Conservation (phyloP, 2,113 vertebrate genomes). For the Pteronura brasiliensis region DNA sequence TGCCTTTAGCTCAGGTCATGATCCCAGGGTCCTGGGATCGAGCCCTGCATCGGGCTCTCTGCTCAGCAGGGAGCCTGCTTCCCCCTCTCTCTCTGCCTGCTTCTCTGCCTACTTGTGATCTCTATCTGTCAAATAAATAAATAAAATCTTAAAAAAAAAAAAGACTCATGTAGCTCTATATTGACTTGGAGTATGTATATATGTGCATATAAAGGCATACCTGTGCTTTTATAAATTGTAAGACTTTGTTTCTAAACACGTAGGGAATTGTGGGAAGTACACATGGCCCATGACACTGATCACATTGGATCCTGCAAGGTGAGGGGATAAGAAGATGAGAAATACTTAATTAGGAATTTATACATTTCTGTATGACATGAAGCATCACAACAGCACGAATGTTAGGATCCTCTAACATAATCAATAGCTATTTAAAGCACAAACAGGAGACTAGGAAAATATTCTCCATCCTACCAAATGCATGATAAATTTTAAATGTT, state of each 20-base stretch:
- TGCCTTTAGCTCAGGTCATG: too few species aligned
- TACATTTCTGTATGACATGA: not conserved
- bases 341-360: not conserved
- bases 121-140: too few species aligned
- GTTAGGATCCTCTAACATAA: conserved; percentile 2
- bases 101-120: too few species aligned
- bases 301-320: not conserved
- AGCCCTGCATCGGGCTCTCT: too few species aligned
- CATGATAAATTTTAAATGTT: conserved; percentile 14
- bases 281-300: too few species aligned
- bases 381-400: not conserved
- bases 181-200: not conserved
- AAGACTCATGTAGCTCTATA: not conserved
- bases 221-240: not conserved
- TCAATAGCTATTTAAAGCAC: not conserved
- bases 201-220: not conserved
- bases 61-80: too few species aligned
- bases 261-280: not conserved
- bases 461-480: not conserved
- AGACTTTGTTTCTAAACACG: not conserved
- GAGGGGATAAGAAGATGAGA: not conserved
- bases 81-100: too few species aligned
- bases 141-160: not conserved
- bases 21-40: too few species aligned
- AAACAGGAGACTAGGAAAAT: not conserved